phyloP scores from a whole-genome alignment of 2,888 invertebrate genomes.

The Ophioninae sp. region DNA sequence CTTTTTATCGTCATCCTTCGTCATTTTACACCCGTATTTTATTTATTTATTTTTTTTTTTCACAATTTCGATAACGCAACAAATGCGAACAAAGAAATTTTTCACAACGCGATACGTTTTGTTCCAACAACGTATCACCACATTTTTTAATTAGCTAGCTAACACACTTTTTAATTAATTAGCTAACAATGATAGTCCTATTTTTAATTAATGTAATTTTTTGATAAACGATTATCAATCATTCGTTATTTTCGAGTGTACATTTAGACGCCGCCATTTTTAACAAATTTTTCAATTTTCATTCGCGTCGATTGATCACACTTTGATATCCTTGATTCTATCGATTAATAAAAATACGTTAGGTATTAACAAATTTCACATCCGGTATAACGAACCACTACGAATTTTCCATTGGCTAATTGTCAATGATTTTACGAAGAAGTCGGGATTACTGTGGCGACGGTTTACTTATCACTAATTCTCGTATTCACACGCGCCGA shows the following conservation, averaged over 20 bases:
- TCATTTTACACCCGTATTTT: conserved; percentile 36
- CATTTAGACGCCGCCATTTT: background rate
- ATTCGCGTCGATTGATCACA: background rate
- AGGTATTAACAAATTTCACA: background rate
- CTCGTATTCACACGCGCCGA: conserved; percentile 30
- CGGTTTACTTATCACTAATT: conserved; percentile 53
- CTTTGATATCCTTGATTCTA: background rate
- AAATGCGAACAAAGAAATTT: background rate
- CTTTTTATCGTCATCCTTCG: conserved; percentile 60
- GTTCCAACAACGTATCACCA: background rate
- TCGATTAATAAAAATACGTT: background rate
- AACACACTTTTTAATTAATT: background rate
- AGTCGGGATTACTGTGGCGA: background rate
- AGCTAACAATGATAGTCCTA: background rate
- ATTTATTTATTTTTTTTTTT: too few relatives aligned
- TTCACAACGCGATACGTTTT: background rate
- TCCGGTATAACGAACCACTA: background rate
- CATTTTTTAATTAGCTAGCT: background rate
- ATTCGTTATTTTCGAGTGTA: background rate
- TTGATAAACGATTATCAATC: background rate
- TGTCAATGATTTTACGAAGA: background rate
- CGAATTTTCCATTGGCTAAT: background rate
- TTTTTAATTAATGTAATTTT: background rate
- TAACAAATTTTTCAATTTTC: background rate
- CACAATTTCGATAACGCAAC: background rate